Evolutionary conservation across 2,113 vertebrate genomes (phyloP).

Genomic region (Strix aluco): DNA sequence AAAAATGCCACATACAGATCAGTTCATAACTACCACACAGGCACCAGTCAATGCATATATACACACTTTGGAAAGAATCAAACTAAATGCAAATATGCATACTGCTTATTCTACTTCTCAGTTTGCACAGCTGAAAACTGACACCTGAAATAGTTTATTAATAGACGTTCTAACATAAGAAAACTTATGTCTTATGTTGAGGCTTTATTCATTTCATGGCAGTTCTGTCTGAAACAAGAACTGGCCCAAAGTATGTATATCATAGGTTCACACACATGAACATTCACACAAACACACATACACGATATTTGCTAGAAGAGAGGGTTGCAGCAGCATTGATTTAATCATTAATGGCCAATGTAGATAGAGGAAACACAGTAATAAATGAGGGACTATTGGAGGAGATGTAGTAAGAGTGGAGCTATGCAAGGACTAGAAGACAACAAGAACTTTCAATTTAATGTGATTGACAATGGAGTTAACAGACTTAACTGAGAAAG

Average conservation of each 20-base stretch:
- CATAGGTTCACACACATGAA: accelerated
- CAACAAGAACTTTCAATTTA: background rate
- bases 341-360: background rate
- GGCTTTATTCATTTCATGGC: background rate
- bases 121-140: background rate
- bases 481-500: background rate
- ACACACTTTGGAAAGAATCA: background rate
- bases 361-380: background rate
- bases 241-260: background rate
- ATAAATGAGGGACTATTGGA: background rate
- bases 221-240: background rate
- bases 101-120: background rate
- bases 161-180: background rate
- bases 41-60: background rate
- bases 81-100: background rate
- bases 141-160: background rate
- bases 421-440: background rate
- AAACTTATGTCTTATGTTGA: background rate
- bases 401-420: background rate
- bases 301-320: background rate
- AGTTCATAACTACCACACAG: background rate
- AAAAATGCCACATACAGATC: background rate
- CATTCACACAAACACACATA: background rate
- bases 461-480: background rate
- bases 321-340: background rate